Percentiles rank a stretch among this genome's conserved stretches.
phyloP scores from a whole-genome alignment of 2,113 vertebrate genomes.

The Xyrauchen texanus region DNA sequence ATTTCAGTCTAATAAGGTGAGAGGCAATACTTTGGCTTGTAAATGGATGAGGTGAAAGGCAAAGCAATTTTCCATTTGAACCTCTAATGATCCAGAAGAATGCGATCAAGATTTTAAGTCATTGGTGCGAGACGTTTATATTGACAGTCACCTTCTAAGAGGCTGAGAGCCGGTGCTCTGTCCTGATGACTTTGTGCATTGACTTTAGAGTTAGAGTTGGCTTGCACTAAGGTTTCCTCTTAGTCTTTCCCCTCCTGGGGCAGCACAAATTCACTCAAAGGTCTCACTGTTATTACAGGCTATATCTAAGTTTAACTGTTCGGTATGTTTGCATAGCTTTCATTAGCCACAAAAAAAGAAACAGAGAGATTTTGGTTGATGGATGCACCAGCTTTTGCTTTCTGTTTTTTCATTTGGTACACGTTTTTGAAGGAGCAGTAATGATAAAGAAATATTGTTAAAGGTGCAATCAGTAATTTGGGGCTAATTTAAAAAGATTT shows the following conservation, averaged over 20 bases:
- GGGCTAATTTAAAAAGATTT: too few relatives aligned
- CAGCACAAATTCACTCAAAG: conserved; percentile 8
- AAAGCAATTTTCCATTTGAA: background rate
- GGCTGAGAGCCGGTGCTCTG: conserved; percentile 1
- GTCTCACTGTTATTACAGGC: conserved; percentile 12
- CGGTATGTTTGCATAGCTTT: background rate
- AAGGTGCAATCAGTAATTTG: too few relatives aligned
- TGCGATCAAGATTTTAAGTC: conserved; percentile 24
- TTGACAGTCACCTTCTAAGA: conserved; percentile 25
- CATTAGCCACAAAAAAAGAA: background rate
- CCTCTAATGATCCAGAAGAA: conserved; percentile 44
- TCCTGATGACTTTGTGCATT: conserved; percentile 43
- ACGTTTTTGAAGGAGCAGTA: background rate
- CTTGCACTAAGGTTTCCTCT: conserved; percentile 3
- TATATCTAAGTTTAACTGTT: conserved; percentile 4
- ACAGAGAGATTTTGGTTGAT: background rate
- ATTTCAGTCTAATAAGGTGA: conserved; percentile 9
- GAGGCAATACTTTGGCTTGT: background rate
- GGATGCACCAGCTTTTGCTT: background rate
- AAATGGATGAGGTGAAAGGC: background rate
- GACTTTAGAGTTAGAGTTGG: conserved; percentile 9
- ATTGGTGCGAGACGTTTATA: conserved; percentile 20
- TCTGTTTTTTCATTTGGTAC: background rate
- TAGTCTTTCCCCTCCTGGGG: conserved; percentile 14
- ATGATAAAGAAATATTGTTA: background rate